Base-by-base conservation (phyloP, 2,888 invertebrate genomes). In the Kuschelorhynchus macadamiae region DNA sequence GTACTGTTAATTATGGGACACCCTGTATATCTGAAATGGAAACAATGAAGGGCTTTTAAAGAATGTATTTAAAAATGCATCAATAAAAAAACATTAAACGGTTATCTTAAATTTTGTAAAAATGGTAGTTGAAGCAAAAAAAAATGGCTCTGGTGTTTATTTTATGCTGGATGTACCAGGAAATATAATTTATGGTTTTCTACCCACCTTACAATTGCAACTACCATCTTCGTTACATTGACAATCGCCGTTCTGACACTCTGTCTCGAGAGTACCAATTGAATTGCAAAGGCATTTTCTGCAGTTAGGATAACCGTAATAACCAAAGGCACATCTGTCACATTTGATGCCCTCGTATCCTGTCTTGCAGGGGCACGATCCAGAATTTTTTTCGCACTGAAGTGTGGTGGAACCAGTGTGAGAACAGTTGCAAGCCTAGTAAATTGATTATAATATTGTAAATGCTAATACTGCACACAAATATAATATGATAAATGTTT, bases 301-400 rank as follows among this genome's bases (percentile, higher is more conserved):
- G 83, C 98, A 97, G 72, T 92, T 88, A 3, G 97, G 94, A 83
- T 93, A 96, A 11, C 95, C 95, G 86, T 92, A 96, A 85, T 92
- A 94, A 0, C 97, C 98, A 4, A 87, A 85, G 1, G 91, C 89
- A 80, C 99, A 99, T 39, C 85, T 84, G 76, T 93, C 90, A 84
- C 99, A 99, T 70, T 89, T 88, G 1, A 88, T 86, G 0, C 94
- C 94, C 11, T 87, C 85, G 85, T 90, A 95, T 1, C 94, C 95
- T 17, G 87, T 84, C 3, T 90, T 88, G 80, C 95, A 95, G 36
- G 85, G 85, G 78, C 97, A 97, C 74, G 91, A 88, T 0, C 96
- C 96, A 2, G 80, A 80, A 56, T 83, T 83, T 14, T 85, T 80
- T 74, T 91, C 88, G 81, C 93, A 94, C 76, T 90, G 89, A 20